Conservation (phyloP, 2,113 vertebrate species). For the Chrysemys picta region DNA sequence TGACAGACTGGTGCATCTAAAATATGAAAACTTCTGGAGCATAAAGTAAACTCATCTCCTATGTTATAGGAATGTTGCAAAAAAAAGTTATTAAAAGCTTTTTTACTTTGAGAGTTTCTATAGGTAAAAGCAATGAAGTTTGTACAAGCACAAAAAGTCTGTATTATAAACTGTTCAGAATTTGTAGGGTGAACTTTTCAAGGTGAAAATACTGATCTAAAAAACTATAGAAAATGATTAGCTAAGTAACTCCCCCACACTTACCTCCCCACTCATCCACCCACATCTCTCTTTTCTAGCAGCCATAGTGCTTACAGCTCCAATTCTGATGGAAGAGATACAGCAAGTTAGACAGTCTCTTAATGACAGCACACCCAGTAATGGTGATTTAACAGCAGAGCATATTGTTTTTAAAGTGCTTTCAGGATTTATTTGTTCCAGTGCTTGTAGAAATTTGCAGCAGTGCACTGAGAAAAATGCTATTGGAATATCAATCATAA, state of each 20-base stretch:
- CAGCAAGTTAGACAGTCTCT: background rate
- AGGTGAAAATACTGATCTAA: constrained; percentile 35
- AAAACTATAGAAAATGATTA: constrained; percentile 18
- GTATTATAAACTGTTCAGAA: constrained; percentile 37
- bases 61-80: constrained; percentile 11
- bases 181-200: constrained; percentile 44
- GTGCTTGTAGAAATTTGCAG: background rate
- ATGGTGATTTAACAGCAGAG: background rate
- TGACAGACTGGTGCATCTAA: constrained; percentile 56
- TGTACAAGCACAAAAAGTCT: background rate
- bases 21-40: constrained; percentile 39
- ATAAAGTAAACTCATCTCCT: constrained; percentile 51
- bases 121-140: constrained; percentile 34
- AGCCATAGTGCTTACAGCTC: background rate
- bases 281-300: constrained; percentile 33
- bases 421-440: background rate
- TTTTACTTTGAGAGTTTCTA: constrained; percentile 6
- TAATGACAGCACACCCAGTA: constrained; percentile 17
- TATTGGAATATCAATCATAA: background rate
- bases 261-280: background rate
- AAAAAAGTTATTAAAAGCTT: background rate
- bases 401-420: background rate
- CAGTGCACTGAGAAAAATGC: background rate
- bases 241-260: constrained; percentile 16
- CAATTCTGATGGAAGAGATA: constrained; percentile 1